Evolutionary conservation across 1,140 invertebrate species (phyloP), one percentile per base, ranked within the genome.

Genomic region (Harlomillsia oculata): DNA sequence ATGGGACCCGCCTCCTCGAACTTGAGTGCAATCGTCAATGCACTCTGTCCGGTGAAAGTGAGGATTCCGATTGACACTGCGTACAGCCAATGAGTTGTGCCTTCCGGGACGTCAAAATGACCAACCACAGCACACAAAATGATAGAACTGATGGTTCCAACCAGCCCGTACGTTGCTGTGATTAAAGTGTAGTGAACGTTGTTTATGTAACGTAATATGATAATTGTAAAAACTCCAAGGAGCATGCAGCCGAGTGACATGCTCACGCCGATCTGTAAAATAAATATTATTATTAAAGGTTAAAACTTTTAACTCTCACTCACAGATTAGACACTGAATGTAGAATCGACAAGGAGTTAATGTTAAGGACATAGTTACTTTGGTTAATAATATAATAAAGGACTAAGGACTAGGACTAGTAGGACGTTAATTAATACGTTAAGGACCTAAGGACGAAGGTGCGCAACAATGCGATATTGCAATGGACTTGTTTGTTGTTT

Each of bases 31-130:
- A 58, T 3, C 14, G 50, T 64, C 1, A 54, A 16, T 13, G n/a
- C 37, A 13, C 32, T 53, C 37, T 64, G 62, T 34, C 46, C 58
- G n/a, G 60, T 8, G 20, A 57, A 64, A 5, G 62, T 40, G 16
- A 60, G 16, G 0, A 37, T n/a, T 4, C 50, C 62, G 13, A 64
- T 40, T 36, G 41, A 43, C n/a, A 44, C 11, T 11, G 55, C 55
- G 23, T 53, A 20, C 13, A 39, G 5, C 40, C 46, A 50, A 18
- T 60, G 20, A 14, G 16, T 1, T 8, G 16, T 2, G 11, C 40
- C 51, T 34, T 40, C n/a, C 2, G 62, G 62, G 6, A 56, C 39
- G 11, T 45, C 29, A 16, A 64, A 52, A 9, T 43, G 18, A 0
- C 21, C 43, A 13, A 16, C 14, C 13, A 55, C 18, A 5, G 28